Conservation (phyloP, 2,113 vertebrate genomes). For the Ginglymostoma cirratum region DNA sequence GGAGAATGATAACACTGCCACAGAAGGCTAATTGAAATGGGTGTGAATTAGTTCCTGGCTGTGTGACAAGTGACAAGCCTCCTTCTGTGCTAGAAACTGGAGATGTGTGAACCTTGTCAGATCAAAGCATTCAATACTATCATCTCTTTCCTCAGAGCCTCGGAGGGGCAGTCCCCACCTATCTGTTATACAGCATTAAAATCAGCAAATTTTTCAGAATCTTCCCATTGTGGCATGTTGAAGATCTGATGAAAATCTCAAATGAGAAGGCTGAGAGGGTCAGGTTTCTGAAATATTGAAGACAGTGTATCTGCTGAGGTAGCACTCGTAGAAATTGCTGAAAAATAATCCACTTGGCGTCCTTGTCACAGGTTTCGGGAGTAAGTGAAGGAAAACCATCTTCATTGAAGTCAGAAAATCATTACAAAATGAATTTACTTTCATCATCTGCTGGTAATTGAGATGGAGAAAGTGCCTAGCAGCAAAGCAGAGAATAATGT, state of each 20-base stretch:
- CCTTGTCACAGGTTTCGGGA: slow-evolving; percentile 72
- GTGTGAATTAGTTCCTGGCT: slow-evolving; percentile 38
- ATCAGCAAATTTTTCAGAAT: slow-evolving; percentile 41
- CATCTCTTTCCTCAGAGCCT: slow-evolving; percentile 33
- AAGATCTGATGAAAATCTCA: slow-evolving; percentile 54
- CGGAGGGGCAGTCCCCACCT: background rate
- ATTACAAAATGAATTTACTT: slow-evolving; percentile 82
- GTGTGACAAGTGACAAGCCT: background rate
- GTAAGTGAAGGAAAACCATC: slow-evolving; percentile 73
- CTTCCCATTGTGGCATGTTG: slow-evolving; percentile 48
- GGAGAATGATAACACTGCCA: slow-evolving; percentile 4
- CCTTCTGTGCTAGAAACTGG: background rate
- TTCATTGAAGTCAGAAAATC: slow-evolving; percentile 84
- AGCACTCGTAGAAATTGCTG: slow-evolving; percentile 63
- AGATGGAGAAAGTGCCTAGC: slow-evolving; percentile 57
- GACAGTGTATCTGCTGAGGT: slow-evolving; percentile 69
- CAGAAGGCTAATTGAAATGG: slow-evolving; percentile 31
- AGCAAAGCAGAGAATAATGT: slow-evolving; percentile 66
- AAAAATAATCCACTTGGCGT: slow-evolving; percentile 69
- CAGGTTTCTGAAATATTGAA: slow-evolving; percentile 58
- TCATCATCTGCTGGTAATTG: slow-evolving; percentile 67
- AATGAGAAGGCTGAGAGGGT: slow-evolving; percentile 54
- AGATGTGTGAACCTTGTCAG: slow-evolving; percentile 29
- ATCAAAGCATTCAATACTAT: background rate
- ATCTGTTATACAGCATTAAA: background rate